Evolutionary conservation across 2,888 invertebrate species (phyloP).

Genomic region (Peribatodes rhomboidaria): DNA sequence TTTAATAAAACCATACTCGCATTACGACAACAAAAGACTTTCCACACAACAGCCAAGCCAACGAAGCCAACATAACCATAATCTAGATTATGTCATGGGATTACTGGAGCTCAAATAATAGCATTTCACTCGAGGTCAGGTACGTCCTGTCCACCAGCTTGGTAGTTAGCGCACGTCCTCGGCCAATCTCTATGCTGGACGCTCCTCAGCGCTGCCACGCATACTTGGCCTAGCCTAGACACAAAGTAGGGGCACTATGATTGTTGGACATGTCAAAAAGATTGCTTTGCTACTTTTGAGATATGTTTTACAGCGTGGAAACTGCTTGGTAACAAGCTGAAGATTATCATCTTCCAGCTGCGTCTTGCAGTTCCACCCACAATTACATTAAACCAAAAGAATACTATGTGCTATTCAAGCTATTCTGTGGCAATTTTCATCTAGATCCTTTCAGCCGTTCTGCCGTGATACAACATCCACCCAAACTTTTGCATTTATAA

Average conservation of each 20-base stretch:
- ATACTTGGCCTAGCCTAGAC: conserved; percentile 69
- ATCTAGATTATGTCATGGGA: conserved; percentile 83
- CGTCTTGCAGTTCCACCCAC: too few species aligned
- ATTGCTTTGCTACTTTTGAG: neutral
- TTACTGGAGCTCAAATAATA: conserved; percentile 80
- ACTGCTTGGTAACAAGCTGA: too few species aligned
- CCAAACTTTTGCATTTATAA: too few species aligned
- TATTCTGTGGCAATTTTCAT: too few species aligned
- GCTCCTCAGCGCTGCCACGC: conserved; percentile 65
- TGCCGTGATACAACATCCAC: too few species aligned
- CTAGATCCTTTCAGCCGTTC: too few species aligned
- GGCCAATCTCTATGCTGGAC: conserved; percentile 74
- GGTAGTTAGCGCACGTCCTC: conserved; percentile 66
- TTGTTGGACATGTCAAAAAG: neutral
- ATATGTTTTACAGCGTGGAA: neutral
- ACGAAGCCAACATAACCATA: conserved; percentile 61
- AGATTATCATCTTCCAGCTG: too few species aligned
- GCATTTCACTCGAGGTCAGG: conserved; percentile 72
- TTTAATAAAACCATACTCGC: too few species aligned
- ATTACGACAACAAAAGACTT: too few species aligned
- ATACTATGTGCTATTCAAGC: too few species aligned
- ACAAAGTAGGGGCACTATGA: conserved; percentile 76
- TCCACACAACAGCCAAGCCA: too few species aligned
- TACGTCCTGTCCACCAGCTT: conserved; percentile 52
- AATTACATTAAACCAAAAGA: too few species aligned